Percentiles rank a stretch among this genome's conserved stretches.
These are phyloP conservation scores for Epinotia bilunana DNA, from an alignment of 2,888 invertebrate genomes.

Conservation along the genomic window DNA sequence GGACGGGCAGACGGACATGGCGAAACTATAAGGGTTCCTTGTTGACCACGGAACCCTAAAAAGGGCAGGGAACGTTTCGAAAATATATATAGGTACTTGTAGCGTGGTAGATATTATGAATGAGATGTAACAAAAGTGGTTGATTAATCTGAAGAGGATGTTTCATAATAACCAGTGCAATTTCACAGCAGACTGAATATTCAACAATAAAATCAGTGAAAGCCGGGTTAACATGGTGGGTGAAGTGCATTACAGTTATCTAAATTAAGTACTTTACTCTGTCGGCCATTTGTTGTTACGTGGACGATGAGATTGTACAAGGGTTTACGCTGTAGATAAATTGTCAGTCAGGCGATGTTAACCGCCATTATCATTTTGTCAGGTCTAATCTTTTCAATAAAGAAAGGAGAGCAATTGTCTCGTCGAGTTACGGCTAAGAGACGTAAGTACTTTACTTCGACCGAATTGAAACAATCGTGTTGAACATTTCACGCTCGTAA, in stretches of 20 bases:
- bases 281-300: slow-evolving; percentile 21
- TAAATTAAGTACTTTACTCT: slow-evolving; percentile 34
- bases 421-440: not conserved
- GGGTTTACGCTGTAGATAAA: slow-evolving; percentile 24
- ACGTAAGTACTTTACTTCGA: not conserved
- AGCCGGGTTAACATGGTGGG: slow-evolving; percentile 48
- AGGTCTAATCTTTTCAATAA: slow-evolving; percentile 10
- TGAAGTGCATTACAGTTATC: slow-evolving; percentile 33
- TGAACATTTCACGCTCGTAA: not conserved
- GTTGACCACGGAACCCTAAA: too few relatives aligned
- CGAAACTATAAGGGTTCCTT: too few relatives aligned
- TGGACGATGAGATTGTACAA: slow-evolving; percentile 10
- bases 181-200: slow-evolving; percentile 67
- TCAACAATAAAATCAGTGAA: slow-evolving; percentile 65
- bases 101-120: slow-evolving; percentile 15
- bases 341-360: slow-evolving; percentile 25
- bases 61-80: not conserved
- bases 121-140: slow-evolving; percentile 21
- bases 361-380: slow-evolving; percentile 25
- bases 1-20: too few relatives aligned
- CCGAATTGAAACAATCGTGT: slow-evolving; percentile 11
- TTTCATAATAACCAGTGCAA: slow-evolving; percentile 54
- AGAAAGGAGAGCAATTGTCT: slow-evolving; percentile 16
- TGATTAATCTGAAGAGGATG: slow-evolving; percentile 47
- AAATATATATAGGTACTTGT: not conserved